Evolutionary conservation across 2,888 invertebrate species (phyloP).

Genomic region (Zaprionus lineosus): DNA sequence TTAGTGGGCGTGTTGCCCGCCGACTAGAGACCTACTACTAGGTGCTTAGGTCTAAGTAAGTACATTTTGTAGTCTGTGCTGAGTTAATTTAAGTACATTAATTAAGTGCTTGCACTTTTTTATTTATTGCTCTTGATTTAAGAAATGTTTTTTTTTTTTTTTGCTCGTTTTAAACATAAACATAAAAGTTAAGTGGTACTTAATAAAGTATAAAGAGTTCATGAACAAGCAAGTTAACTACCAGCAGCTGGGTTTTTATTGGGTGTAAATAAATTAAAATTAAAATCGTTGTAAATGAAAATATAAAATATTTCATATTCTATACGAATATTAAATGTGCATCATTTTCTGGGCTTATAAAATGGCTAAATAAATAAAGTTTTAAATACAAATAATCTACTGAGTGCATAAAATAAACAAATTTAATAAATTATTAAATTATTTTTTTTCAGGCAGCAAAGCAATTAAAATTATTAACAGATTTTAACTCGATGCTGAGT

Average conservation of each 20-base stretch:
- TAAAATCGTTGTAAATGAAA: not conserved
- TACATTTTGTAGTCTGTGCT: slow-evolving; percentile 65
- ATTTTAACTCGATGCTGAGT: too few species aligned
- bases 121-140: too few species aligned
- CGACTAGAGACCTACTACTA: slow-evolving; percentile 51
- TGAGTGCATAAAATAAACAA: too few species aligned
- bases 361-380: too few species aligned
- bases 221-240: slow-evolving; percentile 63
- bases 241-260: slow-evolving; percentile 59
- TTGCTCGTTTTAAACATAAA: slow-evolving; percentile 20
- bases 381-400: too few species aligned
- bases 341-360: too few species aligned
- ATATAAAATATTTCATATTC: not conserved
- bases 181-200: slow-evolving; percentile 37
- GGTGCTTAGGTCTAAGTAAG: slow-evolving; percentile 63
- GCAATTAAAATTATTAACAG: too few species aligned
- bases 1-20: slow-evolving; percentile 35
- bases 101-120: slow-evolving; percentile 46
- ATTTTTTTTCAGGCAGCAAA: too few species aligned
- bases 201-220: slow-evolving; percentile 37
- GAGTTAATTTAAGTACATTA: slow-evolving; percentile 50
- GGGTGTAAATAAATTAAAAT: not conserved
- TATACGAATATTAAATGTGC: too few species aligned
- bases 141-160: not conserved
- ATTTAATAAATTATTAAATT: too few species aligned